phyloP scores from a whole-genome alignment of 2,888 invertebrate genomes.

The Erebia epiphron region DNA sequence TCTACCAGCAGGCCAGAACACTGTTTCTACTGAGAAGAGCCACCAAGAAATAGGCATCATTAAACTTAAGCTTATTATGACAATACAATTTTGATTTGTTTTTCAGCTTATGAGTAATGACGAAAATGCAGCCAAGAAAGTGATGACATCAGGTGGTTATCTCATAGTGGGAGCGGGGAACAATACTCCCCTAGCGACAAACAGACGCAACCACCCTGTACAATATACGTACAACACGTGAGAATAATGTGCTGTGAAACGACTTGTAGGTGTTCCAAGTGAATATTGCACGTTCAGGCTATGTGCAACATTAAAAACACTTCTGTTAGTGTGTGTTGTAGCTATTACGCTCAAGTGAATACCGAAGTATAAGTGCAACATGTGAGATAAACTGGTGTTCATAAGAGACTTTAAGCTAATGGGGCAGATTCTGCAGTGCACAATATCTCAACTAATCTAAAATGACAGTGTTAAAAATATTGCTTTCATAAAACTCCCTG shows the following conservation, averaged over 20 bases:
- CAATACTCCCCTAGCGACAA: constrained; percentile 49
- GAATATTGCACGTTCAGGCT: neutral
- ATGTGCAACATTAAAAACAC: neutral
- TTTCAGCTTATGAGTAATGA: constrained; percentile 61
- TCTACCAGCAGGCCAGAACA: no score
- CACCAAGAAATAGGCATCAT: no score
- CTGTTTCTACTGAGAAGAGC: no score
- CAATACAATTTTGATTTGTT: neutral
- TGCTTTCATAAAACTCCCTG: no score
- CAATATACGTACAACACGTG: constrained; percentile 55
- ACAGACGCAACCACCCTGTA: constrained; percentile 54
- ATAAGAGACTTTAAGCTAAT: no score
- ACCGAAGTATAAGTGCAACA: no score
- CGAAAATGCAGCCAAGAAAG: constrained; percentile 58
- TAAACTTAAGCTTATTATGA: no score
- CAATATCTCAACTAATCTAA: neutral
- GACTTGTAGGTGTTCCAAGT: neutral
- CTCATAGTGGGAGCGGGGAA: constrained; percentile 62
- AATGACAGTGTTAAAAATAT: no score
- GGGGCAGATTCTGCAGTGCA: no score
- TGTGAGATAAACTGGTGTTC: no score
- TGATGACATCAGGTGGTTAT: constrained; percentile 73
- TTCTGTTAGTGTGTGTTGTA: neutral
- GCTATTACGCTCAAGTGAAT: neutral
- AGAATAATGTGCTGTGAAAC: neutral